A percentile compares a stretch with the other conserved stretches of the same genome.
phyloP scores from a whole-genome alignment of 2,888 invertebrate genomes.

The Ischnura elegans region DNA sequence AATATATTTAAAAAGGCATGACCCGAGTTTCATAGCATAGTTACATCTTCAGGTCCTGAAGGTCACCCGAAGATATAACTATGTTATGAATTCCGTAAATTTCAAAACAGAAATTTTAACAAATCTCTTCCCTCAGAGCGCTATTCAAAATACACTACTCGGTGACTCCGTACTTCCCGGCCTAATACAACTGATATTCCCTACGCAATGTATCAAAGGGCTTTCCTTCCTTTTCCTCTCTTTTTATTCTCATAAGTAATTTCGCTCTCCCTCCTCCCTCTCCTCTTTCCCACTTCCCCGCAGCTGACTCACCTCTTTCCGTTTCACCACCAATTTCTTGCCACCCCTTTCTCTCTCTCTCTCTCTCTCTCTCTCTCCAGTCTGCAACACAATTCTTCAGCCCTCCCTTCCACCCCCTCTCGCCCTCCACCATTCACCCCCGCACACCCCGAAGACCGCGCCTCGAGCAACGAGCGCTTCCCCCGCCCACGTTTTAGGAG shows the following conservation, averaged over 20 bases:
- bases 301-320: constrained; percentile 17
- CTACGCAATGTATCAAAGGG: background rate
- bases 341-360: background rate
- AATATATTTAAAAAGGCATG: too few relatives aligned
- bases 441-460: constrained; percentile 33
- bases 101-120: too few relatives aligned
- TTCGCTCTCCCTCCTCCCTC: background rate
- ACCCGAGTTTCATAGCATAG: too few relatives aligned
- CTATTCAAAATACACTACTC: too few relatives aligned
- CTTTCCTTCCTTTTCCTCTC: background rate
- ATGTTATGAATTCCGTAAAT: too few relatives aligned
- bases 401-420: background rate
- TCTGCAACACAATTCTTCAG: background rate
- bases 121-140: too few relatives aligned
- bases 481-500: background rate
- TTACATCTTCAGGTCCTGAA: too few relatives aligned
- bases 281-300: background rate
- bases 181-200: too few relatives aligned
- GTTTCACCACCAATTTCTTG: background rate
- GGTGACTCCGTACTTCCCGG: too few relatives aligned
- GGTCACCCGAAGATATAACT: too few relatives aligned
- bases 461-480: constrained; percentile 40
- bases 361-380: background rate
- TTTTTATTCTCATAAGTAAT: background rate
- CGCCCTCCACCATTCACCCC: background rate